Evolutionary conservation across 2,113 vertebrate species (phyloP).

Genomic region (Bambusicola thoracicus): DNA sequence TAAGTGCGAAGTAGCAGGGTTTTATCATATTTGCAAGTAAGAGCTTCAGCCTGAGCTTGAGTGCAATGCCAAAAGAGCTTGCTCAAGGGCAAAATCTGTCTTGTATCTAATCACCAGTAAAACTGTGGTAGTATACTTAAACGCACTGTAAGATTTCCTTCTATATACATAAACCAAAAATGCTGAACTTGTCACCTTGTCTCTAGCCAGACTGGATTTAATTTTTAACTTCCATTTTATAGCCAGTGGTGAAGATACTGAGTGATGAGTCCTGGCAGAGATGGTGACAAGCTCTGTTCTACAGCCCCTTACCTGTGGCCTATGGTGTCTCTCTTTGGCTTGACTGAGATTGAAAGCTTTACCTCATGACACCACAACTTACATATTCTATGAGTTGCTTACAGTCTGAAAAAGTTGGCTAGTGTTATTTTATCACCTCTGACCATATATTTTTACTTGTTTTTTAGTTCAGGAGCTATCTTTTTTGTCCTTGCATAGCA

Average conservation of each 20-base stretch:
- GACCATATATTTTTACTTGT: neutral
- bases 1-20: neutral
- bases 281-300: neutral
- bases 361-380: neutral
- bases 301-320: neutral
- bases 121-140: neutral
- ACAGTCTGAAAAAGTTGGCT: neutral
- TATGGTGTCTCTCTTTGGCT: neutral
- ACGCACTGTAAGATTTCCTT: neutral
- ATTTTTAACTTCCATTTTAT: neutral
- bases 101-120: neutral
- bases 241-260: neutral
- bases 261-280: neutral
- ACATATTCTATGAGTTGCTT: neutral
- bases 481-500: neutral
- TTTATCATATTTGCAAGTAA: neutral
- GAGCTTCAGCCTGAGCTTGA: neutral
- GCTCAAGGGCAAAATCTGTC: neutral
- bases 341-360: neutral
- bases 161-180: neutral
- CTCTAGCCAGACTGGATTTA: neutral
- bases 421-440: neutral
- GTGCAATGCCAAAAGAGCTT: neutral
- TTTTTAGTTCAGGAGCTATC: neutral
- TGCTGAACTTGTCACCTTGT: neutral